Evolutionary conservation across 92 coral and sea anemone genomes (phyloP), one percentile per base, ranked within the genome.

Genomic region (Metridium senile): DNA sequence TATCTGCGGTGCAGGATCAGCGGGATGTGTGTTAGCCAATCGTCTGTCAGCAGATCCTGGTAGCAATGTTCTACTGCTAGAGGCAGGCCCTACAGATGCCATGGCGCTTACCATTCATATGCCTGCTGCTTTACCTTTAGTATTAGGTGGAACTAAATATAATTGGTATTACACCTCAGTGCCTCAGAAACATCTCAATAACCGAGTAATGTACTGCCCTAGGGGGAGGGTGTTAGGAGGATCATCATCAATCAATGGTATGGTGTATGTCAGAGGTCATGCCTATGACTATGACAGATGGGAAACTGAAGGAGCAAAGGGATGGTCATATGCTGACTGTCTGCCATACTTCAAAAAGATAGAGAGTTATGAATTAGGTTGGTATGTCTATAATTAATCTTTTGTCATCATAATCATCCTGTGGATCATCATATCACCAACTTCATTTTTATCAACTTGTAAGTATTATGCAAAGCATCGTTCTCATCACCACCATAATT

Each of bases 141-240:
- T 79, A 53, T 57, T 90, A 29, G 70, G 78, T 19, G 79, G 65
- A 67, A 81, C 76, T 57, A 90, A 81, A 30, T 84, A 87, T 72
- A 90, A 90, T 80, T 90, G 96, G 96, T 91, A n/a, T 75, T 91
- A 91, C 68, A 74, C 76, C 28, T 72, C 97, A n/a, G 90, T 68
- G 29, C 97, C 97, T 58, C 93, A 91, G 66, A 73, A 85, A 71
- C 72, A 77, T 58, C 33, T 91, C 52, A 85, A 88, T 57, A 85
- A 91, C 66, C 11, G 29, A 30, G 62, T 75, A 1, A 82, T 93
- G 66, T 93, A 93, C 31, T 91, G 91, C 72, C 97, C 98, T 4
- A 79, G 97, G 69, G 98, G 98, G 66, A 85, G 91, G 66, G 97
- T 91, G 58, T 91, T 91, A 93, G 98, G 97, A 9, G 97, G 98